Conservation (phyloP, 1,140 invertebrate species). For the Drosophila carrolli region DNA sequence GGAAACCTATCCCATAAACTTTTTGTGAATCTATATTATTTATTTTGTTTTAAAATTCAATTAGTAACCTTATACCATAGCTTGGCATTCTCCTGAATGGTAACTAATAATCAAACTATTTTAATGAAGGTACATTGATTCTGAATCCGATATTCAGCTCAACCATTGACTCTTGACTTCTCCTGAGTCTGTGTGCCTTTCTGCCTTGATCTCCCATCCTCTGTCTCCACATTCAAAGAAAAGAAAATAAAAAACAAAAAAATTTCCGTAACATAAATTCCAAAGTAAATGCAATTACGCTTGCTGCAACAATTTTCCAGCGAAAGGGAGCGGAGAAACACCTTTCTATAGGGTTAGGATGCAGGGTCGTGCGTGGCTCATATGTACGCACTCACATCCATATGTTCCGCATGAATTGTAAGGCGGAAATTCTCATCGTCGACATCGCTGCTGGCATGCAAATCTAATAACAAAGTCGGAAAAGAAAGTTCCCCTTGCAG, state of each 20-base stretch:
- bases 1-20: too few relatives aligned
- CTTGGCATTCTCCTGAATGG: neutral
- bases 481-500: slow-evolving; percentile 57
- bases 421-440: slow-evolving; percentile 40
- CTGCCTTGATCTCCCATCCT: neutral
- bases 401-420: slow-evolving; percentile 48
- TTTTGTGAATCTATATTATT: too few relatives aligned
- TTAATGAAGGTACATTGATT: neutral
- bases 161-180: neutral
- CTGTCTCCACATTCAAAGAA: neutral
- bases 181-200: neutral
- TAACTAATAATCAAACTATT: neutral
- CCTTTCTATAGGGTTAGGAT: neutral
- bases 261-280: slow-evolving; percentile 68
- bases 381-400: slow-evolving; percentile 20
- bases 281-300: slow-evolving; percentile 75
- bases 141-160: neutral
- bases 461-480: slow-evolving; percentile 71
- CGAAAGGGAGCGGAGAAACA: neutral
- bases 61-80: neutral
- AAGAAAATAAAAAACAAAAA: slow-evolving; percentile 35
- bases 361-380: slow-evolving; percentile 8
- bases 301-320: slow-evolving; percentile 55
- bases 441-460: slow-evolving; percentile 48
- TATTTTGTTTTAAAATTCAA: too few relatives aligned